Percentiles rank a stretch among this genome's conserved stretches.
These are phyloP conservation scores for Distichodus sexfasciatus DNA, from an alignment of 2,797 vertebrate genomes.

Conservation along the genomic window DNA sequence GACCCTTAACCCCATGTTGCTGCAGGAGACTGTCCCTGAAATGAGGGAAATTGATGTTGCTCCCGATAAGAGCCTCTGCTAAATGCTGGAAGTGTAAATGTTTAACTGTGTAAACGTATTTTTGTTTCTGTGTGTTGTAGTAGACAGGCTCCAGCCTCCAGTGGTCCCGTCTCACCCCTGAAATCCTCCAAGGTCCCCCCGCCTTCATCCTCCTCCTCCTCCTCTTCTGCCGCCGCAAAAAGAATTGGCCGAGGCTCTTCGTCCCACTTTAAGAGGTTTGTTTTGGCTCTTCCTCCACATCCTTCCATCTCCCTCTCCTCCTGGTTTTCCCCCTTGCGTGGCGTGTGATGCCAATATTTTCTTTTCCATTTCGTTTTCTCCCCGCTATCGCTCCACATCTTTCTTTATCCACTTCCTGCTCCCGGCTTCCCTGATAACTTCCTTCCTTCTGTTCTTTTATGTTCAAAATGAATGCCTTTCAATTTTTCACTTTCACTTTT, in stretches of 20 bases:
- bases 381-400: neutral
- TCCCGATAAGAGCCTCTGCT: too few relatives aligned
- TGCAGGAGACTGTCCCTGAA: too few relatives aligned
- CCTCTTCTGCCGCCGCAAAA: conserved; percentile 78
- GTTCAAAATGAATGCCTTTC: neutral
- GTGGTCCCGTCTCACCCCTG: conserved; percentile 72
- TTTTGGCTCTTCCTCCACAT: conserved; percentile 51
- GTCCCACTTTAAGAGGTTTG: conserved; percentile 81
- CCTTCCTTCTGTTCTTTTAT: neutral
- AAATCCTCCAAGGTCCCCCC: conserved; percentile 80
- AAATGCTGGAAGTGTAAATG: too few relatives aligned
- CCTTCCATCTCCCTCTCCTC: conserved; percentile 33
- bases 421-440: neutral
- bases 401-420: neutral
- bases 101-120: too few relatives aligned
- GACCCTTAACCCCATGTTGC: too few relatives aligned
- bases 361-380: neutral
- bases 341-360: conserved; percentile 36
- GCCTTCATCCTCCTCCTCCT: conserved; percentile 65
- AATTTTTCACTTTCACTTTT: conserved; percentile 29
- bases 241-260: conserved; percentile 75
- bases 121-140: conserved; percentile 17
- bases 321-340: neutral
- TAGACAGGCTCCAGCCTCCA: conserved; percentile 70
- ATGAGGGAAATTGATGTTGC: too few relatives aligned